Evolutionary conservation across 2,797 vertebrate genomes (phyloP).

Genomic region (Dryobates pubescens): DNA sequence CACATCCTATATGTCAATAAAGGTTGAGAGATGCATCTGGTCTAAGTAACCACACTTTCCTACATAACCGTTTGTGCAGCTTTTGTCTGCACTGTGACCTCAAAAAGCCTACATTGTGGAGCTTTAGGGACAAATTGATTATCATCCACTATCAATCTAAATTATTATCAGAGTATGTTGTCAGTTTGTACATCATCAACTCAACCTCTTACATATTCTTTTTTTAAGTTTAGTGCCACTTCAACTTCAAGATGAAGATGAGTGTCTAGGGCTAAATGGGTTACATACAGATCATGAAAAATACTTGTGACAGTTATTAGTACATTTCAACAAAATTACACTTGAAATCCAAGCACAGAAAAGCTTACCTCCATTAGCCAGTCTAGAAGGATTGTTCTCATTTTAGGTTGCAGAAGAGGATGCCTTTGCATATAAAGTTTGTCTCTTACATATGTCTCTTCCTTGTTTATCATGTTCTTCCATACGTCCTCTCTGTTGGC

Average conservation of each 20-base stretch:
- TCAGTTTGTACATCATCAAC: not conserved
- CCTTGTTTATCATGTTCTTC: constrained; percentile 93
- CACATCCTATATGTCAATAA: not conserved
- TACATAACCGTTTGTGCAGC: not conserved
- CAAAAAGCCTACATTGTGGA: not conserved
- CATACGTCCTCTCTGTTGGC: constrained; percentile 94
- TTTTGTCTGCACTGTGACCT: not conserved
- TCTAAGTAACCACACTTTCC: not conserved
- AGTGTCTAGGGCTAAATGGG: not conserved
- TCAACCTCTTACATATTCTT: not conserved
- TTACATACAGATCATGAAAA: not conserved
- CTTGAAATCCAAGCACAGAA: not conserved
- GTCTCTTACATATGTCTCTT: constrained; percentile 86
- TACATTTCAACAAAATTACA: constrained; percentile 13
- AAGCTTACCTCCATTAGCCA: constrained; percentile 96
- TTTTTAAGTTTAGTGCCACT: not conserved
- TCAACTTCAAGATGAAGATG: not conserved
- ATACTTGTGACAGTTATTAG: not conserved
- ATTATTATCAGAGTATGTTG: not conserved
- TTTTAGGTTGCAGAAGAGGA: constrained; percentile 92
- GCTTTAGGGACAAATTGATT: not conserved
- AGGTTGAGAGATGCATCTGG: not conserved
- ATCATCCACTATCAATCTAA: not conserved
- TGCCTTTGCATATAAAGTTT: constrained; percentile 89
- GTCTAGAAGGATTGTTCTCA: constrained; percentile 94